Evolutionary conservation across 1,140 invertebrate species (phyloP).

Genomic region (Bilobella aurantiaca): DNA sequence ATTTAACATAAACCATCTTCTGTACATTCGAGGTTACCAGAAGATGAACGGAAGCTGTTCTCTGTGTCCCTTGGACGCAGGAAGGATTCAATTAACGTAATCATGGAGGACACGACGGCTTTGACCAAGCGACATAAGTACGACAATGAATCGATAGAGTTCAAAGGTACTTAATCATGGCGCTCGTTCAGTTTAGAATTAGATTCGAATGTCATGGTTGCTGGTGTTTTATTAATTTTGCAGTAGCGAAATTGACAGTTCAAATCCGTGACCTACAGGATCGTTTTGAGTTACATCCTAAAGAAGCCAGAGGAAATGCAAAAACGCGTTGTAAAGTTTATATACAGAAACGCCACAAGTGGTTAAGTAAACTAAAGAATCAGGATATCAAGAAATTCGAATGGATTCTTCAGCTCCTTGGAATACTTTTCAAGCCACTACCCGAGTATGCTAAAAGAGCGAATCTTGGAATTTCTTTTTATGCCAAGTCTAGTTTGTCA

Average conservation of each 20-base stretch:
- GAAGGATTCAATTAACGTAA: slow-evolving; percentile 16
- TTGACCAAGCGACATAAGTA: slow-evolving; percentile 22
- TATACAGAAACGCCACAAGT: slow-evolving; percentile 64
- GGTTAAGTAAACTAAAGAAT: slow-evolving; percentile 53
- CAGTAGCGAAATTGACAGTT: slow-evolving; percentile 48
- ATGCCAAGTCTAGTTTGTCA: neutral
- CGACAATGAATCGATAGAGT: slow-evolving; percentile 18
- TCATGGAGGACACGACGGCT: slow-evolving; percentile 18
- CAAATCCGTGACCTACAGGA: slow-evolving; percentile 48
- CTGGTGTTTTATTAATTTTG: slow-evolving; percentile 31
- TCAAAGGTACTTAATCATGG: slow-evolving; percentile 19
- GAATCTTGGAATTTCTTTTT: no score
- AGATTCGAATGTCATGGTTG: no score
- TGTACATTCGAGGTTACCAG: no score
- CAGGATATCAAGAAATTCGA: slow-evolving; percentile 74
- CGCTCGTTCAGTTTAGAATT: no score
- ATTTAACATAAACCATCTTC: no score
- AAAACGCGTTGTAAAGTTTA: slow-evolving; percentile 48
- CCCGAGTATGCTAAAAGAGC: slow-evolving; percentile 51
- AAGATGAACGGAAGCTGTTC: slow-evolving; percentile 24
- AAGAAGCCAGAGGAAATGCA: slow-evolving; percentile 38
- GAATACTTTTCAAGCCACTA: slow-evolving; percentile 59
- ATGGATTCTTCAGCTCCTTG: slow-evolving; percentile 70
- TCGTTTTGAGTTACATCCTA: slow-evolving; percentile 42
- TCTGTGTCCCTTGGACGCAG: slow-evolving; percentile 18